Evolutionary conservation across 1,140 invertebrate genomes (phyloP).

Genomic region (Macrobrachium rosenbergii): DNA sequence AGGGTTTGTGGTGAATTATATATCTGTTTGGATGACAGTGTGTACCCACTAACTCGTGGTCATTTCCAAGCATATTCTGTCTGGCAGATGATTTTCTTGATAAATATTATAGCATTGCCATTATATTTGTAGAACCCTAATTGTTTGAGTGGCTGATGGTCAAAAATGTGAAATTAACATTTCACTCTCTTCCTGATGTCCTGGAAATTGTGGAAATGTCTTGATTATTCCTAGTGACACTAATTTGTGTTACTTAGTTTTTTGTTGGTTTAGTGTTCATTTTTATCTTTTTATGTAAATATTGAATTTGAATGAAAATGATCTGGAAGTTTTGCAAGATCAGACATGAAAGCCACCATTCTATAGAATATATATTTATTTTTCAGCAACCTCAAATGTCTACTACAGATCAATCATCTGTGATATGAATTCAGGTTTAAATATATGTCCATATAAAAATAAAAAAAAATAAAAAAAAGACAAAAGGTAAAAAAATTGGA

Average conservation of each 20-base stretch:
- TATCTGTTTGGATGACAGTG: slow-evolving; percentile 27
- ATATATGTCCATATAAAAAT: slow-evolving; percentile 55
- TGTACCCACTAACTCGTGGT: slow-evolving; percentile 54
- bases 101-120: background rate
- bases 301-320: slow-evolving; percentile 20
- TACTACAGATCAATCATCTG: slow-evolving; percentile 61
- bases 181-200: too few species aligned
- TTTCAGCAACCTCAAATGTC: slow-evolving; percentile 48
- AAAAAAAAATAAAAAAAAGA: slow-evolving; percentile 49
- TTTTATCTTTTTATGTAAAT: slow-evolving; percentile 2
- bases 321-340: slow-evolving; percentile 44
- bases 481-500: slow-evolving; percentile 35
- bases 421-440: slow-evolving; percentile 59
- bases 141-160: too few species aligned
- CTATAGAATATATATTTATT: slow-evolving; percentile 24
- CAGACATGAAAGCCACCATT: slow-evolving; percentile 26
- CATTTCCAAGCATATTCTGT: slow-evolving; percentile 53
- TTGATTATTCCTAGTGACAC: too few species aligned
- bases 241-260: slow-evolving; percentile 7
- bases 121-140: too few species aligned
- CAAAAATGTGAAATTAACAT: too few species aligned
- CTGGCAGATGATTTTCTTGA: slow-evolving; percentile 24
- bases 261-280: background rate
- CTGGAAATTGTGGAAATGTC: too few species aligned
- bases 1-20: slow-evolving; percentile 31